phyloP scores from a whole-genome alignment of 1,140 invertebrate species.

The Drosophila gunungcola region DNA sequence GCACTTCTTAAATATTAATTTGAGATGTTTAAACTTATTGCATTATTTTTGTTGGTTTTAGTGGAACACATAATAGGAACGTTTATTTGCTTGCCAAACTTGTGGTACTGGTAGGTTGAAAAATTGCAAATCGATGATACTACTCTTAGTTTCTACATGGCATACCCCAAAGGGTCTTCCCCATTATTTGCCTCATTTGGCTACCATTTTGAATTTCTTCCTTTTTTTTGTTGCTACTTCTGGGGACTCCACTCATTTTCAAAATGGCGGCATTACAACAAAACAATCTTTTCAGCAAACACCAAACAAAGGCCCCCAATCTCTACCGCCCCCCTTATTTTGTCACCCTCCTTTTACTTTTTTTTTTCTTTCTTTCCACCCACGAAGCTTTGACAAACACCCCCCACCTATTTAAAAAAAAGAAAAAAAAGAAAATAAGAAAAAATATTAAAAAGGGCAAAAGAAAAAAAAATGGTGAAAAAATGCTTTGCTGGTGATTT shows the following conservation, averaged over 20 bases:
- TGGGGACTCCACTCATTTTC: conserved; percentile 44
- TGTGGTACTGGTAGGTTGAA: no score
- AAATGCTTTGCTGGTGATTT: conserved; percentile 39
- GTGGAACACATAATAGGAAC: no score
- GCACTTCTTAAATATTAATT: no score
- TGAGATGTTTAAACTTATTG: no score
- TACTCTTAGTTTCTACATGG: not conserved
- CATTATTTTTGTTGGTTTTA: no score
- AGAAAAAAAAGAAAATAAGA: conserved; percentile 16
- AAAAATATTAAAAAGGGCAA: conserved; percentile 7
- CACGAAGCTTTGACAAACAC: conserved; percentile 58
- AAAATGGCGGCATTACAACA: conserved; percentile 74
- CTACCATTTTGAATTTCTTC: conserved; percentile 35
- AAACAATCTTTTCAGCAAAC: conserved; percentile 74
- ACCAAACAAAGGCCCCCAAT: conserved; percentile 65
- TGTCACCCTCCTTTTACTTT: conserved; percentile 6
- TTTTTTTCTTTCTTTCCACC: conserved; percentile 2
- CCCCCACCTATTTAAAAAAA: not conserved
- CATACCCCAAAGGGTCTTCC: not conserved
- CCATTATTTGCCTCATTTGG: conserved; percentile 1
- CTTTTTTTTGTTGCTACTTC: conserved; percentile 5
- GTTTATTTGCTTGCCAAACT: no score
- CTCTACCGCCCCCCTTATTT: conserved; percentile 27
- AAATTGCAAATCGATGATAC: not conserved
- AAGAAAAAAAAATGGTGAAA: conserved; percentile 1